Conservation (phyloP, 2,797 vertebrate species). For the Cyprinodon diabolis region DNA sequence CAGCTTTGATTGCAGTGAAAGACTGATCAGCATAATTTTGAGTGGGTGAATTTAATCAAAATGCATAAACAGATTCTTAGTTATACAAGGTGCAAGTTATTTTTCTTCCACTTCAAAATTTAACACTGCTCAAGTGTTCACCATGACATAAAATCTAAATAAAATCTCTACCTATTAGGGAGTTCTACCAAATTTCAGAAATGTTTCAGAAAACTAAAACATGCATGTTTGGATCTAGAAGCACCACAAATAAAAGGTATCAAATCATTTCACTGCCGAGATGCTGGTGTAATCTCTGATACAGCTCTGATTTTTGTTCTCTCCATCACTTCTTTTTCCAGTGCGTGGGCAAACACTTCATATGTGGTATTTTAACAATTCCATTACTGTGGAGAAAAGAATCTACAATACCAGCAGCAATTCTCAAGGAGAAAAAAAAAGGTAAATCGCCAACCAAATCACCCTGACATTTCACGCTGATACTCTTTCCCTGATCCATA, state of each 20-base stretch:
- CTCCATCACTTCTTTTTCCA: background rate
- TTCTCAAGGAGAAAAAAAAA: conserved; percentile 31
- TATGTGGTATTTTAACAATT: conserved; percentile 24
- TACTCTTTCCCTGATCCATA: conserved; percentile 54
- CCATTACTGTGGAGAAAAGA: conserved; percentile 10
- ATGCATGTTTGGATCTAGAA: background rate
- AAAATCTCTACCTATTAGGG: too few species aligned
- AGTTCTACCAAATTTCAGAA: background rate
- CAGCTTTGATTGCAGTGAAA: background rate
- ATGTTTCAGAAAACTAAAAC: background rate
- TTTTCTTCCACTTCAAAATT: background rate
- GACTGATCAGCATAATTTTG: background rate
- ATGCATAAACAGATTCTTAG: background rate
- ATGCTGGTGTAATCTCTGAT: background rate
- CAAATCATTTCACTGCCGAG: background rate
- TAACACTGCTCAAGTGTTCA: background rate
- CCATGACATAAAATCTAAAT: background rate
- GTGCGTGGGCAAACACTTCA: background rate
- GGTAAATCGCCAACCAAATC: conserved; percentile 54
- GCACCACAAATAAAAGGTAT: background rate
- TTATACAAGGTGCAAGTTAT: background rate
- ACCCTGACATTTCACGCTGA: conserved; percentile 58
- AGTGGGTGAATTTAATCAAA: background rate
- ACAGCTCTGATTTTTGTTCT: background rate
- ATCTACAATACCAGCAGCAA: conserved; percentile 35